A percentile compares a stretch with the other conserved stretches of the same genome.
These are phyloP conservation scores for Crotalus viridis DNA, from an alignment of 2,113 vertebrate species.

Conservation along the genomic window DNA sequence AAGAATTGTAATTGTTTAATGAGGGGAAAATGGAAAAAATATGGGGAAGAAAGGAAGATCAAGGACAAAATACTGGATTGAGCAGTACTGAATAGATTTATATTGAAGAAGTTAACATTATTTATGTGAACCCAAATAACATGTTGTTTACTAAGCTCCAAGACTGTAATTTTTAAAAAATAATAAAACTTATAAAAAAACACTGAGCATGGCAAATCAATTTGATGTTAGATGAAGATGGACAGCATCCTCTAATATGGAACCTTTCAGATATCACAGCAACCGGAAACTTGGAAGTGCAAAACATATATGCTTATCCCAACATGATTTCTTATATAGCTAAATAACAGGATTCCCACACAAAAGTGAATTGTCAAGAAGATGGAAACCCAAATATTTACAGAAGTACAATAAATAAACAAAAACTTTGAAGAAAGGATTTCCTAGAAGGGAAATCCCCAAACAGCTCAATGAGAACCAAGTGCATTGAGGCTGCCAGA, in stretches of 20 bases:
- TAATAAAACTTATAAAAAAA: no score
- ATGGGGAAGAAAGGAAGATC: no score
- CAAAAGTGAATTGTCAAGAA: not conserved
- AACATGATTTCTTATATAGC: not conserved
- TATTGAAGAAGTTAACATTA: no score
- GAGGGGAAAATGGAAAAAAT: no score
- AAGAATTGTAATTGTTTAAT: no score
- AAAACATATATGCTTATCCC: not conserved
- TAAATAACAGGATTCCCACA: not conserved
- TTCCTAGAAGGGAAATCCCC: not conserved
- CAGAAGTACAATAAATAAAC: not conserved
- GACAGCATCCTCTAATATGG: not conserved
- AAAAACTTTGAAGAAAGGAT: not conserved
- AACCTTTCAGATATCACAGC: not conserved
- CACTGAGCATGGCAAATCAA: not conserved
- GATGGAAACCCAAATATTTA: not conserved
- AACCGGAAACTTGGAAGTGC: not conserved
- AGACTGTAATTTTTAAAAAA: no score
- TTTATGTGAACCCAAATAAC: no score
- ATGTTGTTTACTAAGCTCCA: no score
- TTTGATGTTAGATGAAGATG: no score
- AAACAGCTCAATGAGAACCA: not conserved
- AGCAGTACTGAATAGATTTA: no score
- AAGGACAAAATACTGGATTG: no score
- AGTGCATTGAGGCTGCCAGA: not conserved